Evolutionary conservation across 1,140 invertebrate genomes (phyloP).

Genomic region (Temnothorax nylanderi): DNA sequence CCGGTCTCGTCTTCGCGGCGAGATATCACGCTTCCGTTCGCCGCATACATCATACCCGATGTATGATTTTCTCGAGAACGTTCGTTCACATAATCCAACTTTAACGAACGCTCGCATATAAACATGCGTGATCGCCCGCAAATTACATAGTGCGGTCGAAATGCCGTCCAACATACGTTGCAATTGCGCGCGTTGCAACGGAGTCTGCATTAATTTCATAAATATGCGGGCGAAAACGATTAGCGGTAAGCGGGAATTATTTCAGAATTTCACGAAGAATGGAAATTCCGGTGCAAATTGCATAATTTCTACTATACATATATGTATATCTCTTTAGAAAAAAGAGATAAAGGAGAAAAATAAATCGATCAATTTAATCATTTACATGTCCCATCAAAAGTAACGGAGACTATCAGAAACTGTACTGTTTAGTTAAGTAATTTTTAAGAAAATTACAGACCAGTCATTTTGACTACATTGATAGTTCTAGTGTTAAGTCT

Average conservation of each 20-base stretch:
- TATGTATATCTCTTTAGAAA: background rate
- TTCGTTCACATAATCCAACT: slow-evolving; percentile 41
- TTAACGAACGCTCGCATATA: slow-evolving; percentile 54
- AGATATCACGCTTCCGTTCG: background rate
- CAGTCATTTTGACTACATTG: too few species aligned
- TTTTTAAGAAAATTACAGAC: too few species aligned
- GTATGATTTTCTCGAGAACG: slow-evolving; percentile 33
- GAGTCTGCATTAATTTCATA: slow-evolving; percentile 49
- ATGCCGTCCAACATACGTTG: slow-evolving; percentile 10
- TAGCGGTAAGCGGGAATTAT: slow-evolving; percentile 25
- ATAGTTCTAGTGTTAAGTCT: too few species aligned
- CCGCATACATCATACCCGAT: background rate
- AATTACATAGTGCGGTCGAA: slow-evolving; percentile 51
- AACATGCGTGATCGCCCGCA: slow-evolving; percentile 30
- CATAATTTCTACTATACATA: background rate
- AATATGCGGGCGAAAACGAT: slow-evolving; percentile 32
- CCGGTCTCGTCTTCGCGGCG: background rate
- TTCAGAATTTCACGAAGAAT: slow-evolving; percentile 1
- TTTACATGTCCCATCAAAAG: background rate
- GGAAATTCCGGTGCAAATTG: slow-evolving; percentile 19
- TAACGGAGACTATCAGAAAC: background rate
- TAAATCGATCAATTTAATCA: background rate
- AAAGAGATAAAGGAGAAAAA: background rate
- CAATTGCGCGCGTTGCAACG: slow-evolving; percentile 13
- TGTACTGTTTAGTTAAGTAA: too few species aligned